Evolutionary conservation across 92 coral and sea anemone species (phyloP).

Genomic region (Chrysogorgia sp.): DNA sequence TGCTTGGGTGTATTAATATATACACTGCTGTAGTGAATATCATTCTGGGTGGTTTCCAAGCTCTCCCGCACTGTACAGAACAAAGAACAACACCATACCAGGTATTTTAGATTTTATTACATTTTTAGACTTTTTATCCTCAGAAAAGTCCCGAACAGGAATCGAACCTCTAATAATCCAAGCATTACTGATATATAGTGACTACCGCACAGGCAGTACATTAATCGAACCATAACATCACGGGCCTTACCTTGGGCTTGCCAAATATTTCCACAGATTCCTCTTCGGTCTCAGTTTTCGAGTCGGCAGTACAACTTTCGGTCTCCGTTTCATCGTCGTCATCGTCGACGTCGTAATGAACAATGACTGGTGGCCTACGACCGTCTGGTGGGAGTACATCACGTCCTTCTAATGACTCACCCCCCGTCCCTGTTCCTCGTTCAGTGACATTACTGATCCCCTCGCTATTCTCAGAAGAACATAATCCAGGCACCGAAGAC

Average conservation of each 20-base stretch:
- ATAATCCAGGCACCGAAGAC: not conserved
- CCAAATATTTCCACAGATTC: slow-evolving; percentile 35
- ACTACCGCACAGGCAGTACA: too few species aligned
- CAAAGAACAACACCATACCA: too few species aligned
- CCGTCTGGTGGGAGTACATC: slow-evolving; percentile 76
- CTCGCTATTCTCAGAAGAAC: not conserved
- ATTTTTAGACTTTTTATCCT: too few species aligned
- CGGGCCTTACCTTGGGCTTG: not conserved
- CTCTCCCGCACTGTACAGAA: too few species aligned
- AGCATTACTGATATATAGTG: too few species aligned
- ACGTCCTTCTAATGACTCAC: not conserved
- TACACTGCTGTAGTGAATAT: too few species aligned
- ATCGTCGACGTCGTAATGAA: not conserved
- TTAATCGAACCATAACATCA: not conserved
- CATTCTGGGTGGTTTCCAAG: too few species aligned
- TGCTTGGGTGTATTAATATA: too few species aligned
- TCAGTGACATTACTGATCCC: not conserved
- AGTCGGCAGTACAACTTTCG: slow-evolving; percentile 30
- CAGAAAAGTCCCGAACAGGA: too few species aligned
- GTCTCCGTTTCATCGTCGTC: slow-evolving; percentile 11
- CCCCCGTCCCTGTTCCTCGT: not conserved
- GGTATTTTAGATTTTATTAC: too few species aligned
- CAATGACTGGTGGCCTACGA: slow-evolving; percentile 17
- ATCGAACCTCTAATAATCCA: too few species aligned
- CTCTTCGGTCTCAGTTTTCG: slow-evolving; percentile 30